phyloP scores from a whole-genome alignment of 1,140 invertebrate genomes.

The Aporrectodea caliginosa region DNA sequence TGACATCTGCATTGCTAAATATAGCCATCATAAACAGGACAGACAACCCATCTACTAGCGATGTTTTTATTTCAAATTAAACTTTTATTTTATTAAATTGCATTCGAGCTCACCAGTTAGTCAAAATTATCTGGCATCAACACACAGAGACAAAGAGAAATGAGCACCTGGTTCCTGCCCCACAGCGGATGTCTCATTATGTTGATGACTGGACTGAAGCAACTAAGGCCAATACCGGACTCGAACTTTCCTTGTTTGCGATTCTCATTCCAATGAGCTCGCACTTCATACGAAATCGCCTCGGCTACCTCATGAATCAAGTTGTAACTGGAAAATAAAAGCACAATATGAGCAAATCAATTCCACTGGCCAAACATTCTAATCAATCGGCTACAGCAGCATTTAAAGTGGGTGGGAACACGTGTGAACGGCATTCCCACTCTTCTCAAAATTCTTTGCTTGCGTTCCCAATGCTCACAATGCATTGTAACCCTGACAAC shows the following conservation, averaged over 20 bases:
- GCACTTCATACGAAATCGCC: slow-evolving; percentile 25
- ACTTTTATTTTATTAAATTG: too few relatives aligned
- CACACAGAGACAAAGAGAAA: not conserved
- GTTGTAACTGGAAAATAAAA: slow-evolving; percentile 22
- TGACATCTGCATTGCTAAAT: too few relatives aligned
- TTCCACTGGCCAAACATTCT: not conserved
- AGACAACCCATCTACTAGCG: too few relatives aligned
- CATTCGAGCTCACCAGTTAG: too few relatives aligned
- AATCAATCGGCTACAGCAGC: not conserved
- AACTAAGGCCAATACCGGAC: slow-evolving; percentile 22
- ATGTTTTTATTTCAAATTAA: too few relatives aligned
- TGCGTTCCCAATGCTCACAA: too few relatives aligned
- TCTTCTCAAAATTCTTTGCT: too few relatives aligned
- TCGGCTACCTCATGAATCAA: slow-evolving; percentile 27
- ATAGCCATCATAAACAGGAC: too few relatives aligned
- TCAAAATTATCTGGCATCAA: too few relatives aligned
- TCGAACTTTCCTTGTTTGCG: not conserved
- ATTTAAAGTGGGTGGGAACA: not conserved
- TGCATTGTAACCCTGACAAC: too few relatives aligned
- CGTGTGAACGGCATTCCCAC: too few relatives aligned
- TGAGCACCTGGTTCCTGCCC: slow-evolving; percentile 29
- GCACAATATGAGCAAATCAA: not conserved
- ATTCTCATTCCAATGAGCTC: slow-evolving; percentile 31
- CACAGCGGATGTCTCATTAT: slow-evolving; percentile 33
- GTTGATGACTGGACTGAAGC: slow-evolving; percentile 32